A percentile compares a stretch with the other conserved stretches of the same genome.
Conservation (phyloP, 2,113 vertebrate species). For the Eretmochelys imbricata region DNA sequence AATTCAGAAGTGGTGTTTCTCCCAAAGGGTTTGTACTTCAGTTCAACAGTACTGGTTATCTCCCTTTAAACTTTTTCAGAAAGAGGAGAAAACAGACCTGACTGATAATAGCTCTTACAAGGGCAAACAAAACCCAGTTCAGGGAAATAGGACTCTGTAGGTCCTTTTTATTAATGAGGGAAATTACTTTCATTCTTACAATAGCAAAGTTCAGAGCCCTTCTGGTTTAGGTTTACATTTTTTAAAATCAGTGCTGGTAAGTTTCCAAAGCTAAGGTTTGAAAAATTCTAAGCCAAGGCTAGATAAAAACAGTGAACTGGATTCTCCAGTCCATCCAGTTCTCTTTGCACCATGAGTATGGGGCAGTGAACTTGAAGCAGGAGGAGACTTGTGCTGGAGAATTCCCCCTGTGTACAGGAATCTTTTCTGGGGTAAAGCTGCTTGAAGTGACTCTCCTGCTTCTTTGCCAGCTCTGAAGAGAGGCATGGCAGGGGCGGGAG, state of each 20-base stretch:
- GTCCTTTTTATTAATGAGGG: background rate
- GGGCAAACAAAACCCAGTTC: background rate
- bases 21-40: background rate
- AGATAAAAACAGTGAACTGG: background rate
- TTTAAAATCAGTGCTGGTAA: background rate
- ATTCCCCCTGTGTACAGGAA: background rate
- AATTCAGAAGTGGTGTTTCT: background rate
- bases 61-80: background rate
- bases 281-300: background rate
- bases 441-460: background rate
- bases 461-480: background rate
- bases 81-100: background rate
- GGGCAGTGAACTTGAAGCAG: background rate
- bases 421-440: background rate
- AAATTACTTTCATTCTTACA: background rate
- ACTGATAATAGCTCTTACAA: background rate
- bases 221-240: background rate
- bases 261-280: background rate
- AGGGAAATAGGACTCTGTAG: background rate
- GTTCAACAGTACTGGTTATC: background rate
- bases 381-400: background rate
- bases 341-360: background rate
- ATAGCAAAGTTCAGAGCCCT: background rate
- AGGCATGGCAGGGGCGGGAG: background rate
- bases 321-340: background rate